A percentile compares a stretch with the other conserved stretches of the same genome.
Evolutionary conservation across 2,888 invertebrate genomes (phyloP).

Genomic region (Ormyrus rosae): DNA sequence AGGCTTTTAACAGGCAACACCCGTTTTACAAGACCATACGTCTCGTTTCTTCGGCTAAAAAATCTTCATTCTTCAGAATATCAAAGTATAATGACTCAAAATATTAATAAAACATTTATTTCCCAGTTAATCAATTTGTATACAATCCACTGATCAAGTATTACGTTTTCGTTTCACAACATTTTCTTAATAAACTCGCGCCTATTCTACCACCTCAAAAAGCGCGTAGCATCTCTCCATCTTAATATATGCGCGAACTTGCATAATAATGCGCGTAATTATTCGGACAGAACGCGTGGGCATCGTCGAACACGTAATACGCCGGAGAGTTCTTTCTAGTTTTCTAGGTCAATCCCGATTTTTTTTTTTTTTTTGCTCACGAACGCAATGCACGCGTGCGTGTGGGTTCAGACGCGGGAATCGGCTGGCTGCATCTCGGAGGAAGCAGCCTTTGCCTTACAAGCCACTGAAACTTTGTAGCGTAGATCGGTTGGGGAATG

Average conservation of each 20-base stretch:
- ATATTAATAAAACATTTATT: too few species aligned
- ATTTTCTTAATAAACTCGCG: too few species aligned
- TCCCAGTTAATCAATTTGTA: too few species aligned
- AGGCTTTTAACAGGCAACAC: too few species aligned
- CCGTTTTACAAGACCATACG: too few species aligned
- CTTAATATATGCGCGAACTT: slow-evolving; percentile 2
- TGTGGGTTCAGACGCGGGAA: background rate
- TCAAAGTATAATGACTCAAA: too few species aligned
- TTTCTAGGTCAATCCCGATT: slow-evolving; percentile 23
- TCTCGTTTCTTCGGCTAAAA: too few species aligned
- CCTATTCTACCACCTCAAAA: too few species aligned
- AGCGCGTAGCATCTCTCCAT: background rate
- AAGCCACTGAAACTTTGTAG: slow-evolving; percentile 14
- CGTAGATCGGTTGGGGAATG: background rate
- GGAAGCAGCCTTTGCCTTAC: slow-evolving; percentile 9
- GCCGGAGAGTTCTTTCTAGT: slow-evolving; percentile 9
- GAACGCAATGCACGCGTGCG: background rate
- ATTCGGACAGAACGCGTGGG: slow-evolving; percentile 27
- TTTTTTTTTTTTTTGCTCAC: background rate
- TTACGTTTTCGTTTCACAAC: too few species aligned
- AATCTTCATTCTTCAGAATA: too few species aligned
- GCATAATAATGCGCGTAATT: slow-evolving; percentile 7
- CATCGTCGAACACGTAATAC: slow-evolving; percentile 13
- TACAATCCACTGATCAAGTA: too few species aligned
- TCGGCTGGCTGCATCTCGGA: slow-evolving; percentile 20